These are phyloP conservation scores for Lordiphosa mommai DNA, from an alignment of 1,140 invertebrate species.

Conservation along the genomic window DNA sequence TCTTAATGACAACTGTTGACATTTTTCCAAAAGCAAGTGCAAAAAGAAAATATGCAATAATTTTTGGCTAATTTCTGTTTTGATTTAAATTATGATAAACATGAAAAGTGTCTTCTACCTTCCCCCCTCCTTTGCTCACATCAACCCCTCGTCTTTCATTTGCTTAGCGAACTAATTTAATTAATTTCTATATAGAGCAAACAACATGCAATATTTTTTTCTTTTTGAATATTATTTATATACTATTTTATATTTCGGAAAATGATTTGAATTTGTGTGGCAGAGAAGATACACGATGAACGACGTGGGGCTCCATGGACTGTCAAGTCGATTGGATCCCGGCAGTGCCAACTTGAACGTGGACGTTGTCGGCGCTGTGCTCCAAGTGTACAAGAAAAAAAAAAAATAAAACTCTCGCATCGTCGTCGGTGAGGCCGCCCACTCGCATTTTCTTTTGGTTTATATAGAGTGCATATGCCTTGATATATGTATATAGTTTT, in stretches of 20 bases:
- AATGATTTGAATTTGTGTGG: slow-evolving; percentile 33
- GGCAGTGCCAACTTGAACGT: slow-evolving; percentile 61
- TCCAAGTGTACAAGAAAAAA: slow-evolving; percentile 10
- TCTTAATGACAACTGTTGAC: slow-evolving; percentile 8
- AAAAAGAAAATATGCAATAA: background rate
- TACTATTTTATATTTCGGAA: slow-evolving; percentile 66
- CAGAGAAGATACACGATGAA: slow-evolving; percentile 3
- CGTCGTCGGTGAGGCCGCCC: slow-evolving; percentile 15
- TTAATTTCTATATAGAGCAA: slow-evolving; percentile 51
- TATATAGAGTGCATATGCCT: slow-evolving; percentile 15
- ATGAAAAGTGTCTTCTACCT: slow-evolving; percentile 17
- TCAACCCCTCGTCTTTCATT: background rate
- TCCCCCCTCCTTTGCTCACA: background rate
- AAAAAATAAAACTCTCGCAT: slow-evolving; percentile 31
- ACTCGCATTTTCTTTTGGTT: slow-evolving; percentile 44
- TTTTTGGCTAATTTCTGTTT: slow-evolving; percentile 61
- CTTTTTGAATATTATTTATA: slow-evolving; percentile 56
- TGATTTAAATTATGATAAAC: slow-evolving; percentile 66
- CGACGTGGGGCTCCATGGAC: slow-evolving; percentile 59
- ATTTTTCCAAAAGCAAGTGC: background rate
- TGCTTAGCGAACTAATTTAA: slow-evolving; percentile 34
- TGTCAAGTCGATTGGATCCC: slow-evolving; percentile 52
- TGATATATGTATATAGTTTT: slow-evolving; percentile 36
- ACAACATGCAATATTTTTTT: slow-evolving; percentile 56
- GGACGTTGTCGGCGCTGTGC: slow-evolving; percentile 53